Evolutionary conservation across 2,888 invertebrate genomes (phyloP).

Genomic region (Merodon equestris): DNA sequence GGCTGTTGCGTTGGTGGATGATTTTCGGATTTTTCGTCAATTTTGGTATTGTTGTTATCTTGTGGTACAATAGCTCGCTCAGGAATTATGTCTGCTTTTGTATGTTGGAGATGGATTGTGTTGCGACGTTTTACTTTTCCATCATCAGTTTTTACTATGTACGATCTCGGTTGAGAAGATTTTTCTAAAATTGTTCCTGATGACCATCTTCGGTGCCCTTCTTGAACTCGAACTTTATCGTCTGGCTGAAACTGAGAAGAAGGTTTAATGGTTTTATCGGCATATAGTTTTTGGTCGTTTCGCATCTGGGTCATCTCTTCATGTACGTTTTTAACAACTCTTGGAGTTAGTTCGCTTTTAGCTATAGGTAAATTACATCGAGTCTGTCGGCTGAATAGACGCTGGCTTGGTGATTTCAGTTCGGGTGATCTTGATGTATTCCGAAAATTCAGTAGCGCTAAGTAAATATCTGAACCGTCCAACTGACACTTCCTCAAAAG

Average conservation of each 20-base stretch:
- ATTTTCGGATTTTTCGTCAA: not conserved
- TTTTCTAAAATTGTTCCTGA: too few species aligned
- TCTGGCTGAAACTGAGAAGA: too few species aligned
- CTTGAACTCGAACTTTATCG: too few species aligned
- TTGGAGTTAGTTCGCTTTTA: conserved; percentile 3
- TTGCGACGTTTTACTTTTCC: conserved; percentile 34
- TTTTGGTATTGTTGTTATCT: conserved; percentile 1
- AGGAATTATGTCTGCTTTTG: conserved; percentile 16
- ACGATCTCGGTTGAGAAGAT: conserved; percentile 2
- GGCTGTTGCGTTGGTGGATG: not conserved
- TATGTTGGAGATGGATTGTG: conserved; percentile 28
- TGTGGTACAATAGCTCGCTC: conserved; percentile 10
- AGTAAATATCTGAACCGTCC: conserved; percentile 48
- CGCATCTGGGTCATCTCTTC: conserved; percentile 49
- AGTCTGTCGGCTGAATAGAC: too few species aligned
- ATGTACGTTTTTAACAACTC: conserved; percentile 37
- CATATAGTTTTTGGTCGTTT: conserved; percentile 39
- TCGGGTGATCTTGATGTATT: conserved; percentile 15
- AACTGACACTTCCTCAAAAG: conserved; percentile 58
- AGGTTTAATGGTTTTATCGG: too few species aligned
- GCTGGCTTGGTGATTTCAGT: too few species aligned
- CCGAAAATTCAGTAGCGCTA: conserved; percentile 55
- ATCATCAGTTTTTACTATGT: conserved; percentile 46
- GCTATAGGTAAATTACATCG: too few species aligned
- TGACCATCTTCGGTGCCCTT: too few species aligned